Base-by-base conservation (phyloP, 1,140 invertebrate genomes). In the Lethrus apterus region DNA sequence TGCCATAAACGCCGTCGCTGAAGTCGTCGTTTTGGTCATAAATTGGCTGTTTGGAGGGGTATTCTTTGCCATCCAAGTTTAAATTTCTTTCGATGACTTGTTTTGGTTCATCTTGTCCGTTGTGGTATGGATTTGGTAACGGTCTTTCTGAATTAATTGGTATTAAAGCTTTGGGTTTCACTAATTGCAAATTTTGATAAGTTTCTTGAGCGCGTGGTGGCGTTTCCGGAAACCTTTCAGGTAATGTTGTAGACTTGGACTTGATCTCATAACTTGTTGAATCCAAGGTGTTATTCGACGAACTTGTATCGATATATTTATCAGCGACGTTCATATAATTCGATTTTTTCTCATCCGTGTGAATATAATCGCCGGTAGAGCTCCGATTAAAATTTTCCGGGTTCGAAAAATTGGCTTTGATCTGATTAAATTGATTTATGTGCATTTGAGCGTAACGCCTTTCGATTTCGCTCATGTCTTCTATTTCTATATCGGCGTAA, bases 111-210 rank as follows among this genome's bases (percentile, higher is more conserved):
- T 48, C 50, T 44, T 38, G n/a, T 10, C 30, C 31, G 24, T 46
- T 46, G 5, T 58, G 59, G 33, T 60, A 62, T 3, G 62, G 61
- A 52, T 63, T 64, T 5, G 62, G 64, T 11, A 64, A 41, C 2
- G 60, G 40, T 44, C 63, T 51, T 50, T 63, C 62, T 0, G 63
- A 63, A 54, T 56, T 65, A 11, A 65, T 62, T 13, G 61, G 63
- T 32, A 64, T 65, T 26, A 60, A 20, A 15, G 64, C 62, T 50
- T 60, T 64, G 3, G 64, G 62, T 48, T 65, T 62, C 8, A 66
- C 55, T 9, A 66, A 34, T 34, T 56, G 50, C 2, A 60, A 48
- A 36, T 58, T 58, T 41, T 57, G 55, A 52, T 54, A 20, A 8
- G 58, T 56, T 42, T 63, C 59, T 31, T 57, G 35, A 17, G 60